A percentile compares a stretch with the other conserved stretches of the same genome.
These are phyloP conservation scores for Panagrolaimus sp. DNA, from an alignment of 1,140 invertebrate genomes.

Conservation along the genomic window DNA sequence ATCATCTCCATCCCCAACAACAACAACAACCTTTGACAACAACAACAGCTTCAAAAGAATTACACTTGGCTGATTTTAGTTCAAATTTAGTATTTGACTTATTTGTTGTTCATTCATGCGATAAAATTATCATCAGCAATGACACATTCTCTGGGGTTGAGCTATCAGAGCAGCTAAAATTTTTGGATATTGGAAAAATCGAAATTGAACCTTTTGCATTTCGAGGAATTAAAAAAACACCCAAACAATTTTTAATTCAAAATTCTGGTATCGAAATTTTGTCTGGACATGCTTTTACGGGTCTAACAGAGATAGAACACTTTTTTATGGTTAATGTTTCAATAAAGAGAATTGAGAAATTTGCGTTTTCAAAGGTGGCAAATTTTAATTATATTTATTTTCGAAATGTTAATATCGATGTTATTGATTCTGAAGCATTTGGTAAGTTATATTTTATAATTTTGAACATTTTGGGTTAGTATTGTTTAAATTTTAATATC, in stretches of 20 bases:
- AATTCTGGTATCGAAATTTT: conserved; percentile 23
- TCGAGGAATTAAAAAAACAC: conserved; percentile 31
- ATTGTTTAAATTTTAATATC: too few species aligned
- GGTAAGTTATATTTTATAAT: too few species aligned
- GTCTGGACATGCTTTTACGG: conserved; percentile 22
- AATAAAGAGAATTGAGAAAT: conserved; percentile 29
- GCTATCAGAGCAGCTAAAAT: conserved; percentile 36
- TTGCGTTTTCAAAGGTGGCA: conserved; percentile 26
- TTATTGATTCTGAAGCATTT: conserved; percentile 32
- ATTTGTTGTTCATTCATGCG: conserved; percentile 37
- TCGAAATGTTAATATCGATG: conserved; percentile 20
- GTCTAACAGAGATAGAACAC: conserved; percentile 30
- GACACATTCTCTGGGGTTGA: conserved; percentile 37
- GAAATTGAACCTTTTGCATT: conserved; percentile 32
- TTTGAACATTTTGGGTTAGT: background rate
- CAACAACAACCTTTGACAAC: background rate
- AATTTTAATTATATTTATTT: conserved; percentile 34
- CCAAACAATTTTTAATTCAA: conserved; percentile 33
- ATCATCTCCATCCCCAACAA: background rate
- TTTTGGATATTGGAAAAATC: conserved; percentile 27
- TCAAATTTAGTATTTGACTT: conserved; percentile 19
- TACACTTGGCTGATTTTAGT: background rate
- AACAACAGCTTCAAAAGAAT: conserved; percentile 1
- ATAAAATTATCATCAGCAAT: conserved; percentile 25
- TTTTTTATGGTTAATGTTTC: conserved; percentile 43